Conservation (phyloP, 2,888 invertebrate species). For the Scrobipalpa atriplicella region DNA sequence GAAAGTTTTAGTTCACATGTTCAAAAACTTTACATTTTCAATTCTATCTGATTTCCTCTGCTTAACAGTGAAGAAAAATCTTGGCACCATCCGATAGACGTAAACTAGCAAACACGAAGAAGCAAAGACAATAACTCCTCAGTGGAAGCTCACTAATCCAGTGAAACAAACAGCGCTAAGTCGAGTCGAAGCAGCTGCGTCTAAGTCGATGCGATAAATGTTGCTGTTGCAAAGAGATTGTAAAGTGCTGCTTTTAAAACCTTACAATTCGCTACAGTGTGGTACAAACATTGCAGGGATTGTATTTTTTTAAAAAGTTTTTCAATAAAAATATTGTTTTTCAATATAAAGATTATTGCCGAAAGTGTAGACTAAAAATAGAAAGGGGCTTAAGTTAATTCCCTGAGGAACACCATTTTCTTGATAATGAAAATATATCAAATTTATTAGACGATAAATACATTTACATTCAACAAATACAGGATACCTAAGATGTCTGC, state of each 20-base stretch:
- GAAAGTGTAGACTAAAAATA: too few relatives aligned
- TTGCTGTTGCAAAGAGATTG: constrained; percentile 47
- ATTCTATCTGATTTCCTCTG: not conserved
- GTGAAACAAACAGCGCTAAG: constrained; percentile 20
- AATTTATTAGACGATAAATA: too few relatives aligned
- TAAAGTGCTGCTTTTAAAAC: constrained; percentile 56
- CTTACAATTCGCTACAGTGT: constrained; percentile 51
- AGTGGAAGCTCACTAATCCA: constrained; percentile 11
- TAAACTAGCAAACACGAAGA: constrained; percentile 8
- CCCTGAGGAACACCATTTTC: too few relatives aligned
- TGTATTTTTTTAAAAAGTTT: not conserved
- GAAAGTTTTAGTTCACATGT: too few relatives aligned
- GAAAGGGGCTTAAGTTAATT: too few relatives aligned
- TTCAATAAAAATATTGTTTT: too few relatives aligned
- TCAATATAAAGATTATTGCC: too few relatives aligned
- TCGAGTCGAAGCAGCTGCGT: constrained; percentile 36
- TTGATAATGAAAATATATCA: too few relatives aligned
- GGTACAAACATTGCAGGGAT: constrained; percentile 34
- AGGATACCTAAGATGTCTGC: too few relatives aligned
- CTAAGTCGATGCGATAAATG: constrained; percentile 52
- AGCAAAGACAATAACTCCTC: constrained; percentile 19
- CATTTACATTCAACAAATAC: too few relatives aligned
- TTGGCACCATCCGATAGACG: not conserved
- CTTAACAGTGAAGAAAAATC: not conserved
- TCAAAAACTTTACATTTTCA: too few relatives aligned